Evolutionary conservation across 1,140 invertebrate species (phyloP).

Genomic region (Drosophila ambigua): DNA sequence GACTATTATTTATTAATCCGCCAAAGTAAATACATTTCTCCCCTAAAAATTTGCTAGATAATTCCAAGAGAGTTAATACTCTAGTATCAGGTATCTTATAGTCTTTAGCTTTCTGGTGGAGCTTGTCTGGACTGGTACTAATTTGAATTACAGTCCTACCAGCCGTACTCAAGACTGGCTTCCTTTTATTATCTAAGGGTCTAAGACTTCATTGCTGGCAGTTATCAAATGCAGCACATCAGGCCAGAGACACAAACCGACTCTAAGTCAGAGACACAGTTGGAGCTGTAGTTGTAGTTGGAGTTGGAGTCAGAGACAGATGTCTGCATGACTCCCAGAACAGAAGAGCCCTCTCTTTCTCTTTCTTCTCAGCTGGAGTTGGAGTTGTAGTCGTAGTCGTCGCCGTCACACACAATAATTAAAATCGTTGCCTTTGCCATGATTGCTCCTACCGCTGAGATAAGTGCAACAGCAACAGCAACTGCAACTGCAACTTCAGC

Average conservation of each 20-base stretch:
- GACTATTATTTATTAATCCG: no score
- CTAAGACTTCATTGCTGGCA: constrained; percentile 65
- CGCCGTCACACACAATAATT: constrained; percentile 75
- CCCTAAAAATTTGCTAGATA: no score
- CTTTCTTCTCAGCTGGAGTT: constrained; percentile 31
- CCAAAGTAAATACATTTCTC: neutral
- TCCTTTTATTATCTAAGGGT: constrained; percentile 80
- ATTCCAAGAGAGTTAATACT: no score
- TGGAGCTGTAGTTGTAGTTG: constrained; percentile 14
- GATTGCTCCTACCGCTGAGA: constrained; percentile 67
- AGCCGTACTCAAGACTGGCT: constrained; percentile 43
- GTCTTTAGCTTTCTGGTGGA: neutral
- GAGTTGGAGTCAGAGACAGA: constrained; percentile 21
- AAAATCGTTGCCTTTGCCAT: constrained; percentile 65
- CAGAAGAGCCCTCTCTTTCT: constrained; percentile 8
- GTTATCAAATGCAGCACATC: constrained; percentile 80
- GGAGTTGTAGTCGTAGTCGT: constrained; percentile 33
- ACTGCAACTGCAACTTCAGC: constrained; percentile 46
- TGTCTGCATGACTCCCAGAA: constrained; percentile 7
- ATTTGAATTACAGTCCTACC: constrained; percentile 62
- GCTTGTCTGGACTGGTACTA: constrained; percentile 55
- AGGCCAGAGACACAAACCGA: constrained; percentile 29
- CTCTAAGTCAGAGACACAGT: constrained; percentile 5
- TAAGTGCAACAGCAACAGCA: constrained; percentile 64
- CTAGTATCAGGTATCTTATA: no score